Base-by-base conservation (phyloP, 2,113 vertebrate genomes). In the Oxyura jamaicensis region DNA sequence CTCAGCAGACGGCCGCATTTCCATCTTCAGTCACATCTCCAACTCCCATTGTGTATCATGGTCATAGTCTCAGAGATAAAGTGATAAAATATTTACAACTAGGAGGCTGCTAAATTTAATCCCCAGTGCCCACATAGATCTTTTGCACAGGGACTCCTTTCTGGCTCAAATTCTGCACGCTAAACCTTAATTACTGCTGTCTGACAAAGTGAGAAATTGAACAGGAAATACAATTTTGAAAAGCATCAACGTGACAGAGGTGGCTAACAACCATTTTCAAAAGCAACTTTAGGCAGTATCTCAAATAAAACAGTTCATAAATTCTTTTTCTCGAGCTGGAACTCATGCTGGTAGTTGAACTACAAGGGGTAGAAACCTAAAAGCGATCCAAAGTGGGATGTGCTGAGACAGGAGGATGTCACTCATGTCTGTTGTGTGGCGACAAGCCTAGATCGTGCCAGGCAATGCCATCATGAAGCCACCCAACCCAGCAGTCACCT, bases 121-220 rank as follows among this genome's bases (percentile, higher is more conserved):
- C 83, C 86, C 86, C 48, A 46, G 83, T 84, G 94, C 77, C 80
- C 69, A 41, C 41, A 62, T 36, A 80, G 65, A 79, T 58, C 3
- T 86, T 91, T 59, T 84, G 69, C 44, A 68, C 90, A 90, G 73
- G 74, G 75, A 86, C 42, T 88, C 39, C 66, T 86, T 73, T 89
- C 77, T 81, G 50, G 58, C 69, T 96, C 83, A 92, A 95, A 94
- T 76, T 94, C 86, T 84, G 73, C 73, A 68, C 1, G 4, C 59
- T 75, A 86, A 95, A 90, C 78, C 48, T 91, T 95, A 95, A 94
- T 96, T 96, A 93, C 77, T 81, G 69, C 86, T 90, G 72, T 31
- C 80, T 94, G 86, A 84, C 92, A 96, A 92, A 76, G 86, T 88
- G 96, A 95, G 90, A 92, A 95, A 95, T 82, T 72, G 86, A 63